Percentiles rank a stretch among this genome's conserved stretches.
Evolutionary conservation across 2,113 vertebrate genomes (phyloP).

Genomic region (Pelobates fuscus): DNA sequence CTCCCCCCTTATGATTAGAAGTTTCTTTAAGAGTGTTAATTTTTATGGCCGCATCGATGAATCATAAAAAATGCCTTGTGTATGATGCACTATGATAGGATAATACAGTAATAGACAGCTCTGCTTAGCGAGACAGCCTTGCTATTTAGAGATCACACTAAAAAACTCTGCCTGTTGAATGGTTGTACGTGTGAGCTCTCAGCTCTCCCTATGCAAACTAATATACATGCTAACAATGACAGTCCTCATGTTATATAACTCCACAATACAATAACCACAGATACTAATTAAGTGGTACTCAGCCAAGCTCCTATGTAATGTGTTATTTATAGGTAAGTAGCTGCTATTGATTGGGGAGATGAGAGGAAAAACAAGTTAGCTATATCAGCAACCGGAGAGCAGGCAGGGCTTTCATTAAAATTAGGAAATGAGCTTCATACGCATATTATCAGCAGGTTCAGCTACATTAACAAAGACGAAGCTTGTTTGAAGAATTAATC

Average conservation of each 20-base stretch:
- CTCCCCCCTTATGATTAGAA: too few relatives aligned
- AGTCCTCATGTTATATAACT: not conserved
- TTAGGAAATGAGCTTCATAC: slow-evolving; percentile 38
- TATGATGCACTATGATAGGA: too few relatives aligned
- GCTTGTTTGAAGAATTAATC: slow-evolving; percentile 50
- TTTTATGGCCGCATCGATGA: too few relatives aligned
- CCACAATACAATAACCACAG: slow-evolving; percentile 11
- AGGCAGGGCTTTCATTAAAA: slow-evolving; percentile 34
- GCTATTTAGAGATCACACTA: too few relatives aligned
- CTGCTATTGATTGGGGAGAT: slow-evolving; percentile 42
- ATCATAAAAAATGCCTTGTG: too few relatives aligned
- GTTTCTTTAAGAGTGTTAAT: too few relatives aligned
- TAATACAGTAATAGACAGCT: too few relatives aligned
- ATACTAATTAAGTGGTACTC: slow-evolving; percentile 18
- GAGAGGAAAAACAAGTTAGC: slow-evolving; percentile 43
- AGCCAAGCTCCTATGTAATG: slow-evolving; percentile 26
- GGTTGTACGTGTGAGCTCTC: too few relatives aligned
- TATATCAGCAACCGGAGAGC: slow-evolving; percentile 33
- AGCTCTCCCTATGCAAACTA: too few relatives aligned
- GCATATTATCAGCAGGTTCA: slow-evolving; percentile 44
- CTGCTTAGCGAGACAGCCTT: too few relatives aligned
- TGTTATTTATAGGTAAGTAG: slow-evolving; percentile 40
- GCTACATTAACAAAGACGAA: slow-evolving; percentile 37
- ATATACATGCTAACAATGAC: too few relatives aligned
- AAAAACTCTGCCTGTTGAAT: too few relatives aligned